Evolutionary conservation across 2,113 vertebrate species (phyloP).

Genomic region (Urocitellus parryii): DNA sequence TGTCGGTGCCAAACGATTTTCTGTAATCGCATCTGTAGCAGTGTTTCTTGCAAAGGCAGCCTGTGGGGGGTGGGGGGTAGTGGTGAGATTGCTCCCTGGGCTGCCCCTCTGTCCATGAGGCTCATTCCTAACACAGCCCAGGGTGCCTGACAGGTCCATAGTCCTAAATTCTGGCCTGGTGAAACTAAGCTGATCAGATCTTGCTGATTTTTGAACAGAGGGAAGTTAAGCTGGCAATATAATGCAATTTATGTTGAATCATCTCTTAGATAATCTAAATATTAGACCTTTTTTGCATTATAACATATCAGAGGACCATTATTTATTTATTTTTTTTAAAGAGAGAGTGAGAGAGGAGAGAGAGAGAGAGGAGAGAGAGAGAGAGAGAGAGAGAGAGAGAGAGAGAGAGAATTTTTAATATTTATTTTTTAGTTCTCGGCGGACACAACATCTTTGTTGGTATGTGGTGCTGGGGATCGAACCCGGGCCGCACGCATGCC

Average conservation of each 20-base stretch:
- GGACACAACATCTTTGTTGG: no score
- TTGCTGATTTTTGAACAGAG: background rate
- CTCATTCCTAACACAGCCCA: background rate
- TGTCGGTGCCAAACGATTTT: conserved; percentile 73
- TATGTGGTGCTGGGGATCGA: no score
- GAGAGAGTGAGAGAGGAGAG: no score
- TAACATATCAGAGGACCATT: background rate
- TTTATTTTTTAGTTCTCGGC: no score
- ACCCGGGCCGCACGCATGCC: no score
- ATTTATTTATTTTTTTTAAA: conserved; percentile 17
- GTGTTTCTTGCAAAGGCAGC: conserved; percentile 48
- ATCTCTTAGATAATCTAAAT: background rate
- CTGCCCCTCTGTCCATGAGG: background rate
- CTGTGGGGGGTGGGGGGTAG: background rate
- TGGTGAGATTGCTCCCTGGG: background rate
- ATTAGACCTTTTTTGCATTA: background rate
- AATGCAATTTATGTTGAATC: background rate
- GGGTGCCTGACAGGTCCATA: background rate
- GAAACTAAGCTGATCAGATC: background rate
- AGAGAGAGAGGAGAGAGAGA: no score
- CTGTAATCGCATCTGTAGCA: conserved; percentile 21
- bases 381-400: no score
- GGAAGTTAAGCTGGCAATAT: background rate
- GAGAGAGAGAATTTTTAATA: no score
- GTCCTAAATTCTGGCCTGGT: background rate